A percentile compares a stretch with the other conserved stretches of the same genome.
Conservation (phyloP, 2,888 invertebrate species). For the Desoria tigrina region DNA sequence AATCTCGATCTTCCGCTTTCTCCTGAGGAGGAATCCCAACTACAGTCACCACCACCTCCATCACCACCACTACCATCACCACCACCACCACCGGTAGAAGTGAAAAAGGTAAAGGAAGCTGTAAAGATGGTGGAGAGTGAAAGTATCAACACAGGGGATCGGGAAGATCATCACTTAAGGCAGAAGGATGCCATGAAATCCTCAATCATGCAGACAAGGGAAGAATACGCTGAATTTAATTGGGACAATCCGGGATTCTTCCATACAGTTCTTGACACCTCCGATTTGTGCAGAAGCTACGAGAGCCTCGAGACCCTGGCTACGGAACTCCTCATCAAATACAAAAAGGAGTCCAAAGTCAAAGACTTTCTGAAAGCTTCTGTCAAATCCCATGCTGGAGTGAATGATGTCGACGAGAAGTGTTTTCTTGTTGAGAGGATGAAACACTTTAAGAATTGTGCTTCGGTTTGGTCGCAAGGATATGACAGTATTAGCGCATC, state of each 20-base stretch:
- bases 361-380: too few relatives aligned
- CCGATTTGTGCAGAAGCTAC: conserved; percentile 17
- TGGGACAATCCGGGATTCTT: conserved; percentile 43
- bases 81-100: too few relatives aligned
- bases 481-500: background rate
- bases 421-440: conserved; percentile 11
- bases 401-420: conserved; percentile 11
- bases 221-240: conserved; percentile 30
- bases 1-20: too few relatives aligned
- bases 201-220: conserved; percentile 25
- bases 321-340: conserved; percentile 2
- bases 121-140: too few relatives aligned
- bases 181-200: conserved; percentile 26
- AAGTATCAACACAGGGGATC: background rate
- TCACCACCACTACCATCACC: too few relatives aligned
- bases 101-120: too few relatives aligned
- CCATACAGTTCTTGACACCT: conserved; percentile 26
- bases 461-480: background rate
- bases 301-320: conserved; percentile 9
- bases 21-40: too few relatives aligned
- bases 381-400: conserved; percentile 12
- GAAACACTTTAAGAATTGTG: conserved; percentile 10
- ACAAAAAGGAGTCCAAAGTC: background rate
- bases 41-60: too few relatives aligned
- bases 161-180: conserved; percentile 7